Evolutionary conservation across 2,113 vertebrate species (phyloP), one percentile per base, ranked within the genome.

Genomic region (Aplodontia rufa): DNA sequence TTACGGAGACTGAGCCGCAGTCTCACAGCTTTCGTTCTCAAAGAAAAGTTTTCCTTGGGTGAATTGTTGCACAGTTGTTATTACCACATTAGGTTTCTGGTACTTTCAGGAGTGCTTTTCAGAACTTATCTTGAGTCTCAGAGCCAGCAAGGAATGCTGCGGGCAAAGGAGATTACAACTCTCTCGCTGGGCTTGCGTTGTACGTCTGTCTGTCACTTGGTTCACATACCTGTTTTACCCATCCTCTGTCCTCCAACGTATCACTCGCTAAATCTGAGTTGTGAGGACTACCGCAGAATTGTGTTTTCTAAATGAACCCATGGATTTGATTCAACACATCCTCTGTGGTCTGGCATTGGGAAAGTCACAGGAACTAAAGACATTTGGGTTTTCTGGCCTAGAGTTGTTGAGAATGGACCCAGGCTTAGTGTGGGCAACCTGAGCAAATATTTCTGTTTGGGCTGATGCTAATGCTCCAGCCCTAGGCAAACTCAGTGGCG

Each of bases 401-500:
- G 11, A 32, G 14, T 94, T 49, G 42, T 1, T 68, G 32, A 20
- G 76, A n/a, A 66, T 58, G 49, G n/a, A 42, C 13, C 40, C 5
- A 49, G 16, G 51, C 19, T 28, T 35, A 37, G 3, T 40, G 16
- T 51, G 32, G 9, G 32, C 37, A 64, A 13, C 24, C 22, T 32
- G 13, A 37, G 26, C 37, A 51, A 60, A 28, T 55, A 24, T 42
- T 62, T 47, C 53, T 55, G 2, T 90, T 45, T 32, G 42, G 12
- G 3, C 8, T 47, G 0, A 12, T 51, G 6, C 37, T 71, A 14
- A 0, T 35, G 8, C 30, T 42, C 6, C 28, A 3, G 37, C 12
- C 45, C 6, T 55, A 20, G 10, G 32, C 51, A n/a, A 53, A 37
- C 13, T 17, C 13, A 6, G 26, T 47, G 40, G 35, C 12, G 40